Evolutionary conservation across 2,797 vertebrate species (phyloP), one percentile per base, ranked within the genome.

Genomic region (Poeciliopsis turneri): DNA sequence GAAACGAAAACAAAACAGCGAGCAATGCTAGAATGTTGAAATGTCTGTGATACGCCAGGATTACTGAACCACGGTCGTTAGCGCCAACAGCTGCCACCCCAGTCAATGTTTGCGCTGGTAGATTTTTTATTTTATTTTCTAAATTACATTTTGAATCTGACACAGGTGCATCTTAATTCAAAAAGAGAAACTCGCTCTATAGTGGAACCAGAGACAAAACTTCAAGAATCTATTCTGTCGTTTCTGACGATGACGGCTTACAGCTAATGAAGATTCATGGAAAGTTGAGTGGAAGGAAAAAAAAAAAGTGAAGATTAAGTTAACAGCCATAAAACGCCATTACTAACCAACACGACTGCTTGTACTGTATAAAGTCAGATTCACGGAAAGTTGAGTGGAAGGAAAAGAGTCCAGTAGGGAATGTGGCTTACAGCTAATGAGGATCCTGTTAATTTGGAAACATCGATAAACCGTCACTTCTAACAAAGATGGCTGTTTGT

Each of bases 1-100:
- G 69, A 78, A 51, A 71, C 10, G 6, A 72, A 20, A 15, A 61
- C 47, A 89, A 90, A 92, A 94, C 89, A 90, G 92, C 90, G 89
- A 92, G 92, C 92, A 91, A 92, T 83, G 92, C 91, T 74, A 89
- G 90, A 82, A 78, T 76, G 78, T 91, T 87, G 76, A 74, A 85
- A 82, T 80, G 87, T 86, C 68, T 72, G 72, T 84, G 86, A 88
- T 72, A 83, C 87, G 78, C 90, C 83, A 85, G 89, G 84, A 84
- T 77, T 81, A 77, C 66, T 79, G 81, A 87, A 88, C 86, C 78
- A 76, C 15, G 84, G 82, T 83, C 81, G 91, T 72, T 81, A 80
- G 90, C 72, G 85, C 82, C 79, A 72, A 80, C 87, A 89, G 88
- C 78, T 87, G 92, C 90, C 86, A 80, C 47, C 71, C 88, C 87